Conservation (phyloP, 2,113 vertebrate species). For the Erpornis zantholeuca region DNA sequence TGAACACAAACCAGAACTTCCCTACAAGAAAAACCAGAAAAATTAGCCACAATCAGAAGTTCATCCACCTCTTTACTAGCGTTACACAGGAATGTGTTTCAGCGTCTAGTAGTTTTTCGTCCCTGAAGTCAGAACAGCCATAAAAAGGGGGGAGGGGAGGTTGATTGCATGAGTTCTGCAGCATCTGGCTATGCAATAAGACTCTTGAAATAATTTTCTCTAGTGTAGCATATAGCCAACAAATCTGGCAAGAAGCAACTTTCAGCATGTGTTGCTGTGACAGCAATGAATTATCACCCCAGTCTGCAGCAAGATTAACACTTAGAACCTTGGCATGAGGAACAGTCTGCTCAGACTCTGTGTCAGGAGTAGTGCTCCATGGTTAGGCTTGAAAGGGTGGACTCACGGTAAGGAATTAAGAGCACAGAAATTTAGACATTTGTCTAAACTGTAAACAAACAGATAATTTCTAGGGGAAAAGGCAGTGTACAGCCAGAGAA, state of each 20-base stretch:
- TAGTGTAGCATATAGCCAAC: constrained; percentile 55
- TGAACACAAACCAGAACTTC: neutral
- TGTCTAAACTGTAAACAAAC: constrained; percentile 33
- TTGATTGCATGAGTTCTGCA: constrained; percentile 17
- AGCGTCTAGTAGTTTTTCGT: neutral
- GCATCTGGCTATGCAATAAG: constrained; percentile 63
- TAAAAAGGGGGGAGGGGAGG: constrained; percentile 40
- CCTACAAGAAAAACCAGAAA: neutral
- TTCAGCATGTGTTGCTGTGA: constrained; percentile 65
- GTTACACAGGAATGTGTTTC: constrained; percentile 8
- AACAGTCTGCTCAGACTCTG: constrained; percentile 4
- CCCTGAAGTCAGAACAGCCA: constrained; percentile 1
- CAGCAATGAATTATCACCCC: constrained; percentile 66
- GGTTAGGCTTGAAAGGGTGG: constrained; percentile 30
- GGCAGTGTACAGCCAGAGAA: neutral
- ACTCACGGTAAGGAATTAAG: neutral
- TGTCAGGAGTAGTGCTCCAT: neutral
- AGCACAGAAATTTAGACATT: constrained; percentile 14
- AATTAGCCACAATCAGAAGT: neutral
- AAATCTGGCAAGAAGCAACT: constrained; percentile 58
- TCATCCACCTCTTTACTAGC: neutral
- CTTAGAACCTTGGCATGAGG: constrained; percentile 51
- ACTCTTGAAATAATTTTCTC: constrained; percentile 59
- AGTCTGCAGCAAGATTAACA: constrained; percentile 60
- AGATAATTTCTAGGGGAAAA: neutral